Evolutionary conservation across 1,140 invertebrate species (phyloP).

Genomic region (Bombus ignitus): DNA sequence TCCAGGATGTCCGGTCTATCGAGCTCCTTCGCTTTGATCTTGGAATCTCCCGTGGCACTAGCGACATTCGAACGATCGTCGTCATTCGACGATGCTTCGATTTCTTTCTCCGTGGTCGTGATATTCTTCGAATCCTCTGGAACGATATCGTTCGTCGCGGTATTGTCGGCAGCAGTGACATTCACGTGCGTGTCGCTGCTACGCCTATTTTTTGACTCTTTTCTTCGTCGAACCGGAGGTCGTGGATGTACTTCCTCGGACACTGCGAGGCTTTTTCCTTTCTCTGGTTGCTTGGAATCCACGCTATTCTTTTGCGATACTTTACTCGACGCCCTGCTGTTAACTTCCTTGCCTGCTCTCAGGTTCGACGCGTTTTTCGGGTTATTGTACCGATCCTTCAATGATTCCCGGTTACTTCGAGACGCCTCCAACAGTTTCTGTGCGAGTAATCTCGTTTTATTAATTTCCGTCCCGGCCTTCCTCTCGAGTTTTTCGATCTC

Average conservation of each 20-base stretch:
- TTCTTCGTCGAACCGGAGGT: constrained; percentile 51
- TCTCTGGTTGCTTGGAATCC: constrained; percentile 30
- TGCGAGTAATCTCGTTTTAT: constrained; percentile 61
- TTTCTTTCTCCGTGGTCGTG: not conserved
- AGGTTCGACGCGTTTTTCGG: constrained; percentile 47
- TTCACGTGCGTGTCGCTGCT: not conserved
- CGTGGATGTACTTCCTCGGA: constrained; percentile 38
- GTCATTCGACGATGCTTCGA: not conserved
- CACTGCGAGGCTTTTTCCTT: constrained; percentile 28
- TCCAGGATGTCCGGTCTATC: constrained; percentile 76
- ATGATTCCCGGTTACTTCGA: constrained; percentile 51
- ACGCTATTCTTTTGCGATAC: not conserved
- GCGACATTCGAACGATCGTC: not conserved
- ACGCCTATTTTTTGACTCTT: constrained; percentile 47
- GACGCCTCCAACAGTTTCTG: constrained; percentile 69
- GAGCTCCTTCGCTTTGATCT: constrained; percentile 38
- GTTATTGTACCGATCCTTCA: constrained; percentile 58
- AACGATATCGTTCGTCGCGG: not conserved
- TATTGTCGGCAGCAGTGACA: not conserved
- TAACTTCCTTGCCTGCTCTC: constrained; percentile 17
- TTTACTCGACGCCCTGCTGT: constrained; percentile 38
- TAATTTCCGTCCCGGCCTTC: constrained; percentile 54
- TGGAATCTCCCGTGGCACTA: constrained; percentile 16
- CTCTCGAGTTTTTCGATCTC: constrained; percentile 52
- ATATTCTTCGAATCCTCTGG: not conserved